Evolutionary conservation across 2,113 vertebrate genomes (phyloP), one percentile per base, ranked within the genome.

Genomic region (Budorcas taxicolor): DNA sequence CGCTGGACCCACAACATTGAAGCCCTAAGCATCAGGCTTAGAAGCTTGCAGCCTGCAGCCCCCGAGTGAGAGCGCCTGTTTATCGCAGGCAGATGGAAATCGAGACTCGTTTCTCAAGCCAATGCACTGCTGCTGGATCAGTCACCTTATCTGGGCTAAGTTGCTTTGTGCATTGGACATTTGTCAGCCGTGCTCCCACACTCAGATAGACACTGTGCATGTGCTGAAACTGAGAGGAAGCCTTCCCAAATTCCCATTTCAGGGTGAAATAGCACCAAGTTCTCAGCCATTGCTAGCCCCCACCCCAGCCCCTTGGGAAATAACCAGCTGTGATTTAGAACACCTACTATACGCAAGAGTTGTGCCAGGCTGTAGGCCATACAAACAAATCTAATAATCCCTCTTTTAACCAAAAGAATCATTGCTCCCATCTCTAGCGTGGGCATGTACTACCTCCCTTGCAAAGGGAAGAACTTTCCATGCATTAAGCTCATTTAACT

Each of bases 41-140:
- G 90, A 92, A 95, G 50, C 86, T 87, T 19, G 47, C 71, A 45
- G 71, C 29, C 17, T 25, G 5, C 27, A 80, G 92, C 87, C 97
- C 57, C 1, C 3, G 4, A 71, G 55, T 0, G 45, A 98, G 96
- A 98, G 52, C 0, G 50, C 98, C 93, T 0, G 98, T 94, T 98
- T 95, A 98, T 98, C 98, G 98, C 90, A 83, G 98, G 95, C 95
- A 91, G 91, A 97, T 98, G 64, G 97, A 98, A 97, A 98, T 98
- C 87, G 16, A 94, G 95, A 80, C 83, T 87, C 47, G 1, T 55
- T 92, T 93, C 95, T 95, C 87, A 91, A 71, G 71, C 15, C 2
- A 0, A 21, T 76, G 78, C 15, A 4, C 86, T 55, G 55, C 6
- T 14, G 57, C 16, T 0, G 76, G 55, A 82, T 55, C 3, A 1